Evolutionary conservation across 2,113 vertebrate species (phyloP), one percentile per base, ranked within the genome.

Genomic region (Sitta europaea): DNA sequence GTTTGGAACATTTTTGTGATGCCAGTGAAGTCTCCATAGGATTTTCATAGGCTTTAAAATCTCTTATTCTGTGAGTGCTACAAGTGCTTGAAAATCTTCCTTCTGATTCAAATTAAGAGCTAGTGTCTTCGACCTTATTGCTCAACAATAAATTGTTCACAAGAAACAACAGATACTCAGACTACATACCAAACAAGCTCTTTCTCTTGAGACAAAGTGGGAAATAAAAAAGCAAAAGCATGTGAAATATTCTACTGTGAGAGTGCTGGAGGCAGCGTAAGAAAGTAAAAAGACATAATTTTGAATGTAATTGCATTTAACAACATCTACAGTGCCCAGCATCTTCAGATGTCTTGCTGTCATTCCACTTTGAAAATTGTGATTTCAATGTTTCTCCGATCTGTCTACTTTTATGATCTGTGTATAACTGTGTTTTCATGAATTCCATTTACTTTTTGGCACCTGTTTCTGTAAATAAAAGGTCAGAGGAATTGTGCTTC

Each of bases 71-170:
- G 31, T 38, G 7, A 88, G 43, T 43, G 11, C 6, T 47, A 40
- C 47, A 48, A 92, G 42, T 87, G n/a, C 48, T 90, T 51, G 18
- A 55, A 80, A 74, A 84, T 43, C 38, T 42, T 42, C 43, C 84
- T 95, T 96, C 76, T 95, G 68, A 95, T 87, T 81, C 61, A 89
- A 81, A 94, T 91, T 77, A 92, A 84, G 36, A 81, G 16, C 22
- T 63, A 58, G 31, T 81, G 92, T 87, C 57, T 89, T 89, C 77
- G 89, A 20, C 13, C 14, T 72, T 84, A 36, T 92, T 95, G 76
- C 91, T 75, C 94, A 92, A 94, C n/a, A 91, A 42, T 51, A 72
- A 91, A 67, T 45, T 94, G 40, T 91, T 91, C 59, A 53, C 43
- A 81, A 77, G 91, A 74, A 92, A 91, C 25, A 93, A n/a, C 51